phyloP scores from a whole-genome alignment of 2,888 invertebrate species.

The Allygus modestus region DNA sequence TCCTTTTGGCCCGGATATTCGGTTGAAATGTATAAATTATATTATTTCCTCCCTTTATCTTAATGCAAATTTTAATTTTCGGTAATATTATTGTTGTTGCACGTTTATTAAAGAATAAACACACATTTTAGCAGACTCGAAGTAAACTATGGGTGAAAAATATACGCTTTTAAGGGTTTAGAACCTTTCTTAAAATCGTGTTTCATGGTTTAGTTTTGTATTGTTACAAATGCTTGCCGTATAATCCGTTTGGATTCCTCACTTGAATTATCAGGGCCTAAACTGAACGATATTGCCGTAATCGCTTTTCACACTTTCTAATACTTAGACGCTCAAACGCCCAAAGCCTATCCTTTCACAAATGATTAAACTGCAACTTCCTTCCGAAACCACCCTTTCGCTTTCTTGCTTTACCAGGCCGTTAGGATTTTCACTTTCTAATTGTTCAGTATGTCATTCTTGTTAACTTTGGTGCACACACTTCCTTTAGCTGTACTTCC shows the following conservation, averaged over 20 bases:
- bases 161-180: too few relatives aligned
- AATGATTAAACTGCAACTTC: slow-evolving; percentile 30
- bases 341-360: slow-evolving; percentile 44
- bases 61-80: too few relatives aligned
- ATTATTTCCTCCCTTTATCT: too few relatives aligned
- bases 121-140: too few relatives aligned
- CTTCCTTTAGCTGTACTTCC: not conserved
- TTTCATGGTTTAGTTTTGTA: too few relatives aligned
- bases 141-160: too few relatives aligned
- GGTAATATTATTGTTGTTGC: too few relatives aligned
- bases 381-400: slow-evolving; percentile 36
- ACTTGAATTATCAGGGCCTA: not conserved
- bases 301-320: slow-evolving; percentile 13
- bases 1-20: not conserved
- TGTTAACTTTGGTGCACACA: not conserved
- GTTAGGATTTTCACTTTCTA: slow-evolving; percentile 40
- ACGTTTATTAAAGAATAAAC: too few relatives aligned
- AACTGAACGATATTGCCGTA: not conserved
- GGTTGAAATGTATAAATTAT: not conserved
- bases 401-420: slow-evolving; percentile 22
- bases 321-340: slow-evolving; percentile 11
- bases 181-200: too few relatives aligned
- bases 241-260: too few relatives aligned
- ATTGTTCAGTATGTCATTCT: slow-evolving; percentile 25
- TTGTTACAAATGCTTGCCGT: too few relatives aligned